These are phyloP conservation scores for Malacoctenus gilli DNA, from an alignment of 2,797 vertebrate species.

Conservation along the genomic window DNA sequence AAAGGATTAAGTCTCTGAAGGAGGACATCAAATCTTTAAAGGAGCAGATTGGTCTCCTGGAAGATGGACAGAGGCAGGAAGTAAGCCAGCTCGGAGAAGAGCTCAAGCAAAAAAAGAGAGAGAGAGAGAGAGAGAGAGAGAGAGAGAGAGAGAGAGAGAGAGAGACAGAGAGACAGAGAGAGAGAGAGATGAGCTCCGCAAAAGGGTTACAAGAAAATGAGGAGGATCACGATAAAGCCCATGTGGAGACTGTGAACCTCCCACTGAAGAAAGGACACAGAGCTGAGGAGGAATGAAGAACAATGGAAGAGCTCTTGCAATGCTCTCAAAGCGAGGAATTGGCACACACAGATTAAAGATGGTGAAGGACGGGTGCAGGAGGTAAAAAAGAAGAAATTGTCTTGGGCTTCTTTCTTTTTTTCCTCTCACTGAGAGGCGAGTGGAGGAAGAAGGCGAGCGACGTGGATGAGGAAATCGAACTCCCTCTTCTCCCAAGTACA, in stretches of 20 bases:
- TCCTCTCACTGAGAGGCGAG: too few species aligned
- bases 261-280: not conserved
- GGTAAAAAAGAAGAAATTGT: not conserved
- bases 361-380: slow-evolving; percentile 1
- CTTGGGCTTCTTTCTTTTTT: too few species aligned
- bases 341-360: not conserved
- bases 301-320: not conserved
- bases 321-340: not conserved
- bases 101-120: slow-evolving; percentile 2
- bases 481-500: not conserved
- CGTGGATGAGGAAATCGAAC: not conserved
- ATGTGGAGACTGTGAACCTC: not conserved
- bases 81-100: slow-evolving; percentile 8
- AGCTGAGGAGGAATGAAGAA: slow-evolving; percentile 1
- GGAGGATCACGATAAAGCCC: not conserved
- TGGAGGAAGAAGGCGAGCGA: not conserved
- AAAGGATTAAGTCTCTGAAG: slow-evolving; percentile 17
- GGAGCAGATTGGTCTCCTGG: slow-evolving; percentile 1
- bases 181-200: too few species aligned
- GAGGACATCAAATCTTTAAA: slow-evolving; percentile 19
- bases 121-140: too few species aligned
- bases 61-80: not conserved
- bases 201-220: not conserved
- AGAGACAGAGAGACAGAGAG: too few species aligned
- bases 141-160: too few species aligned